Evolutionary conservation across 30 jellyfish, hydroid and myxozoan species (phyloP).

Genomic region (Mastigias papua): DNA sequence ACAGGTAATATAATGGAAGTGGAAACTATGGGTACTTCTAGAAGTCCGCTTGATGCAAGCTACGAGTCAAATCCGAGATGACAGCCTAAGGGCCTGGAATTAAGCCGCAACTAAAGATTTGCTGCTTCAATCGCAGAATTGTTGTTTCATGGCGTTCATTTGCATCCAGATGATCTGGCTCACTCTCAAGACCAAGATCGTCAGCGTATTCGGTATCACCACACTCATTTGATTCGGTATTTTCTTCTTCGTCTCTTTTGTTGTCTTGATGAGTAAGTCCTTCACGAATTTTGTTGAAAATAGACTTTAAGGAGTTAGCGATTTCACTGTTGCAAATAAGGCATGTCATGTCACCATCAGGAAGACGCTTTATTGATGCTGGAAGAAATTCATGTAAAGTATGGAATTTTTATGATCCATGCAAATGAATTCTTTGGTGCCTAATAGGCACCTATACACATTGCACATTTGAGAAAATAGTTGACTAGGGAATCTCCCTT

Average conservation of each 20-base stretch:
- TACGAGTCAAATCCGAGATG: too few relatives aligned
- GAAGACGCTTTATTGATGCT: too few relatives aligned
- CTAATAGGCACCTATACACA: too few relatives aligned
- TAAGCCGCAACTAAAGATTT: not conserved
- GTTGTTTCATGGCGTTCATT: not conserved
- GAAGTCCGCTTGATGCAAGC: too few relatives aligned
- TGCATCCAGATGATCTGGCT: not conserved
- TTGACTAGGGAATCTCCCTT: not conserved
- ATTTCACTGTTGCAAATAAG: constrained; percentile 8
- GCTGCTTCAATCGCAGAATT: constrained; percentile 4
- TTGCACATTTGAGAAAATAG: not conserved
- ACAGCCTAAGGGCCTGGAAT: not conserved
- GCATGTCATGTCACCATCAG: constrained; percentile 13
- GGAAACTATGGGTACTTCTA: too few relatives aligned
- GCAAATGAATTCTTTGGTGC: too few relatives aligned
- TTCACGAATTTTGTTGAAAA: constrained; percentile 1
- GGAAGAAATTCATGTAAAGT: too few relatives aligned
- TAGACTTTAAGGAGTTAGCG: not conserved
- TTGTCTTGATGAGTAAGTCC: not conserved
- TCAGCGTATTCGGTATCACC: not conserved
- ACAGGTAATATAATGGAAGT: too few relatives aligned
- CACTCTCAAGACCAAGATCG: not conserved
- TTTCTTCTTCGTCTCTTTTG: not conserved
- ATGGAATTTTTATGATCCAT: too few relatives aligned
- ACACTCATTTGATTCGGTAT: not conserved